Evolutionary conservation across 1,140 invertebrate species (phyloP).

Genomic region (Campodea augens): DNA sequence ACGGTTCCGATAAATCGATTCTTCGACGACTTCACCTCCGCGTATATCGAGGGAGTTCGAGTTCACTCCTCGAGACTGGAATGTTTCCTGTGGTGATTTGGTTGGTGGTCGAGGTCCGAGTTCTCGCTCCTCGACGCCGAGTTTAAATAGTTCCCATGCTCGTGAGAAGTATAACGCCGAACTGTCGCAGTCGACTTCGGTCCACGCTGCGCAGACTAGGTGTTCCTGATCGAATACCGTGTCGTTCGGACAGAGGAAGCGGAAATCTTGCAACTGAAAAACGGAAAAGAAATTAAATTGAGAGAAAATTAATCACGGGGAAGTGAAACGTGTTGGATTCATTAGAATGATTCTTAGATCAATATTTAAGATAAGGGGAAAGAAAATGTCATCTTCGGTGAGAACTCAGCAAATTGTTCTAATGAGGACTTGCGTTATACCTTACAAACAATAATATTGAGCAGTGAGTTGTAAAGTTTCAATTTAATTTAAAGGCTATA

Average conservation of each 20-base stretch:
- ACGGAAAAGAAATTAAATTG: conserved; percentile 1
- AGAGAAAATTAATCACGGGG: neutral
- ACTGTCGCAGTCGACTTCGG: conserved; percentile 64
- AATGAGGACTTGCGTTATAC: no score
- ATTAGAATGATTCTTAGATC: no score
- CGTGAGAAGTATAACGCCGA: conserved; percentile 59
- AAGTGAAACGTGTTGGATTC: no score
- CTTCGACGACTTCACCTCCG: neutral
- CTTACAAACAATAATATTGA: no score
- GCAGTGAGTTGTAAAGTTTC: no score
- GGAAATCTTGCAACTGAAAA: conserved; percentile 47
- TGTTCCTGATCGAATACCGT: conserved; percentile 83
- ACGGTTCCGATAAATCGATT: neutral
- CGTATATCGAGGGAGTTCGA: neutral
- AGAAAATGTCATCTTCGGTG: no score
- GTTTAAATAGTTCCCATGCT: conserved; percentile 61
- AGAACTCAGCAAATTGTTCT: no score
- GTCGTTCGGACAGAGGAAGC: conserved; percentile 76
- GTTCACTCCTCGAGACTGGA: neutral
- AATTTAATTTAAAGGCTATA: no score
- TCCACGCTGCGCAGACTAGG: conserved; percentile 78
- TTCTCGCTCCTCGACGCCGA: conserved; percentile 37
- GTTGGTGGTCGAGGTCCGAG: conserved; percentile 25
- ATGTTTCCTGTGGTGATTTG: conserved; percentile 13
- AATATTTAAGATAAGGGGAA: no score